Evolutionary conservation across 2,797 vertebrate species (phyloP).

Genomic region (Caiman crocodilus): DNA sequence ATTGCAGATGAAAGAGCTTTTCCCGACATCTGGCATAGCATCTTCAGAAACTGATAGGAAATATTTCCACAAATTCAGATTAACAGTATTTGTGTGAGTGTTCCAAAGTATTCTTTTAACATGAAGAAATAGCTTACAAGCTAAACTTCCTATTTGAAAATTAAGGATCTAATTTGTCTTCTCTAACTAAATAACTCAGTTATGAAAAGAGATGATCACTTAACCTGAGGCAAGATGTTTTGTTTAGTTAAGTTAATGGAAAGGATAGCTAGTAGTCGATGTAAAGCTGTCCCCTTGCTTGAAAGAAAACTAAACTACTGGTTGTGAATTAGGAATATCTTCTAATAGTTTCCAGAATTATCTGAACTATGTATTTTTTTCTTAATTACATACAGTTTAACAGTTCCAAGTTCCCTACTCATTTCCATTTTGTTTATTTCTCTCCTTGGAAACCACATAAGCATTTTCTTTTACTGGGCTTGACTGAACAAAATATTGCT

Average conservation of each 20-base stretch:
- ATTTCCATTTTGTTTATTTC: slow-evolving; percentile 73
- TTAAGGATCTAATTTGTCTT: slow-evolving; percentile 70
- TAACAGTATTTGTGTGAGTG: slow-evolving; percentile 72
- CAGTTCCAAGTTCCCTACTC: slow-evolving; percentile 72
- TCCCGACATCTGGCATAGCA: slow-evolving; percentile 70
- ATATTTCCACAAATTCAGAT: slow-evolving; percentile 64
- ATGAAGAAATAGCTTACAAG: slow-evolving; percentile 69
- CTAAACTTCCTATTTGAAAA: slow-evolving; percentile 74
- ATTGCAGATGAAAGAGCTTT: slow-evolving; percentile 77
- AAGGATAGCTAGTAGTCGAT: slow-evolving; percentile 68
- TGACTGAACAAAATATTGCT: slow-evolving; percentile 63
- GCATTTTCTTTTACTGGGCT: slow-evolving; percentile 61
- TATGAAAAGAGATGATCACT: slow-evolving; percentile 62
- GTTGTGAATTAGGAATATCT: slow-evolving; percentile 70
- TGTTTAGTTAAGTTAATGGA: slow-evolving; percentile 74
- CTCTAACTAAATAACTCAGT: slow-evolving; percentile 62
- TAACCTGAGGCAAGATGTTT: slow-evolving; percentile 64
- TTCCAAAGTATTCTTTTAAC: slow-evolving; percentile 74
- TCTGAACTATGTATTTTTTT: slow-evolving; percentile 71
- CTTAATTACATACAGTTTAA: slow-evolving; percentile 63
- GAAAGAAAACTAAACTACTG: slow-evolving; percentile 69
- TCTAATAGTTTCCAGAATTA: slow-evolving; percentile 74
- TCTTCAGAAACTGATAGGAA: slow-evolving; percentile 74
- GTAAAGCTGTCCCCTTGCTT: slow-evolving; percentile 69
- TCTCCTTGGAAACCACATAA: slow-evolving; percentile 73